phyloP scores from a whole-genome alignment of 2,888 invertebrate genomes.

The Pristionchus fissidentatus region DNA sequence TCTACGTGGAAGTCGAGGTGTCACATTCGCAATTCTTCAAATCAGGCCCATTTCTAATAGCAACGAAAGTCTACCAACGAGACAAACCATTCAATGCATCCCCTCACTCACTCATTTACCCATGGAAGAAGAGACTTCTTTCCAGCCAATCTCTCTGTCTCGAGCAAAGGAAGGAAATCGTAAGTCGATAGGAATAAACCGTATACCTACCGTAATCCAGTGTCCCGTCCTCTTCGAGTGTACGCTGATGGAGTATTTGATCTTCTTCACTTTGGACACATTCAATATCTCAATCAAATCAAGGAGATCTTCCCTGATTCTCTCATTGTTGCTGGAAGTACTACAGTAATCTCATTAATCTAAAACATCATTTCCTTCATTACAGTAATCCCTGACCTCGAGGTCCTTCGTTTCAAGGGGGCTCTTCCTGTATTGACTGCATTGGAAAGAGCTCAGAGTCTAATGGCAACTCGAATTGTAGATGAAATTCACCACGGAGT shows the following conservation, averaged over 20 bases:
- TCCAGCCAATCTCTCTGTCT: neutral
- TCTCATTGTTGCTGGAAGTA: constrained; percentile 8
- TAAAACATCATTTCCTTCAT: too few relatives aligned
- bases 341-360: neutral
- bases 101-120: neutral
- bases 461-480: neutral
- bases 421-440: neutral
- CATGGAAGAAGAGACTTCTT: neutral
- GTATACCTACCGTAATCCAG: neutral
- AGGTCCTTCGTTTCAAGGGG: constrained; percentile 15
- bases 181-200: neutral
- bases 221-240: neutral
- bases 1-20: too few relatives aligned
- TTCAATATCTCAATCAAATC: constrained; percentile 12
- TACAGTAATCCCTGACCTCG: constrained; percentile 8
- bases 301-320: constrained; percentile 3
- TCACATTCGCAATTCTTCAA: too few relatives aligned
- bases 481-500: constrained; percentile 2
- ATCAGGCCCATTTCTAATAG: neutral
- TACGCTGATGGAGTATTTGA: constrained; percentile 28
- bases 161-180: neutral
- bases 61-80: neutral
- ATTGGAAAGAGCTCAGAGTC: neutral
- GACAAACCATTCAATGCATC: neutral
- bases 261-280: neutral